These are phyloP conservation scores for Catocala nupta DNA, from an alignment of 2,888 invertebrate genomes.

Conservation along the genomic window DNA sequence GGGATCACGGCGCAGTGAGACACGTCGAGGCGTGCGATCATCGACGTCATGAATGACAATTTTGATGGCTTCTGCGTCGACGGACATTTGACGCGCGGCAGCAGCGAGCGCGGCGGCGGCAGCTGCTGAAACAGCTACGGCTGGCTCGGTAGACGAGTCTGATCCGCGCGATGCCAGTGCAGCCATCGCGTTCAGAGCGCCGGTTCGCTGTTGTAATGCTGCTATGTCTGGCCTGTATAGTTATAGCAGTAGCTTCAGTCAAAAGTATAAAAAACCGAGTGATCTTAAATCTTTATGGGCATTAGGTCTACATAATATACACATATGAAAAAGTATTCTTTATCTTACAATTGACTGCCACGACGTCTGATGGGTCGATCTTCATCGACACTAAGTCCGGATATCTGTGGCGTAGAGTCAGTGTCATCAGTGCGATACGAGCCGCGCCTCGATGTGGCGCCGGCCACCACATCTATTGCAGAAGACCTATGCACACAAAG, in stretches of 20 bases:
- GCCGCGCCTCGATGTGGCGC: constrained; percentile 88
- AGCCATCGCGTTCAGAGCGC: constrained; percentile 83
- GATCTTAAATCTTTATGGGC: no score
- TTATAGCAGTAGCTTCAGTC: no score
- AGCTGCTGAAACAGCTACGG: constrained; percentile 66
- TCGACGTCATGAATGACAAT: constrained; percentile 98
- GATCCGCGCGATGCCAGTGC: constrained; percentile 72
- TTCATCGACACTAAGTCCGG: constrained; percentile 90
- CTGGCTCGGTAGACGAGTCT: constrained; percentile 69
- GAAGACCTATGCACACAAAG: constrained; percentile 87
- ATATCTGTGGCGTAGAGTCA: constrained; percentile 85
- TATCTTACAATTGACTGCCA: constrained; percentile 94
- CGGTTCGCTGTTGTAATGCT: constrained; percentile 88
- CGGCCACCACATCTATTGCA: constrained; percentile 94
- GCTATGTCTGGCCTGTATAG: constrained; percentile 91
- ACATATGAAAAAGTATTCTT: background rate
- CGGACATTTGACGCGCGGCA: constrained; percentile 93
- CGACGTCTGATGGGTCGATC: constrained; percentile 92
- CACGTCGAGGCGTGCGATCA: constrained; percentile 91
- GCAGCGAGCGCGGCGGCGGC: constrained; percentile 86
- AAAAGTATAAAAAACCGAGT: no score
- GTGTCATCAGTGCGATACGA: constrained; percentile 88
- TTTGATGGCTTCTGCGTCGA: constrained; percentile 96
- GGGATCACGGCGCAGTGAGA: constrained; percentile 92
- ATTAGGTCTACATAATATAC: no score